Evolutionary conservation across 2,113 vertebrate genomes (phyloP).

Genomic region (Jaculus jaculus): DNA sequence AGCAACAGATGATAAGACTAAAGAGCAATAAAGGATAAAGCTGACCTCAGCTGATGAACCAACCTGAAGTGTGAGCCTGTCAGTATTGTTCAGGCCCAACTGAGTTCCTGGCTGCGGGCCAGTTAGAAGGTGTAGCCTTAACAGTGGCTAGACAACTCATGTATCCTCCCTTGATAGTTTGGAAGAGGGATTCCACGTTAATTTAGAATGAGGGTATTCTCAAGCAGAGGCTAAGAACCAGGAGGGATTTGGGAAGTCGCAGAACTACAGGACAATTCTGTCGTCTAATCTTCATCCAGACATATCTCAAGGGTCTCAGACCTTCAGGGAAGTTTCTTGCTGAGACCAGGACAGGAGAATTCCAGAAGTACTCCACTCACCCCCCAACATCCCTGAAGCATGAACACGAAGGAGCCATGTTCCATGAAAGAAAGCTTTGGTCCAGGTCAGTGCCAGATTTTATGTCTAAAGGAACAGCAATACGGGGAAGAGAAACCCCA

Average conservation of each 20-base stretch:
- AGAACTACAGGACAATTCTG: neutral
- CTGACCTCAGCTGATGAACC: neutral
- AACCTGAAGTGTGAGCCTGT: neutral
- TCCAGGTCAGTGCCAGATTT: neutral
- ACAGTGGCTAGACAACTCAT: neutral
- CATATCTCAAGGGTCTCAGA: neutral
- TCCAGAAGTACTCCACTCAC: neutral
- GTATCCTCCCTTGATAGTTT: neutral
- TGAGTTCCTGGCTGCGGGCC: neutral
- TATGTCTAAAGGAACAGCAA: neutral
- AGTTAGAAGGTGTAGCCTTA: neutral
- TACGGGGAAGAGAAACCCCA: neutral
- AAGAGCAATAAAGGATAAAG: neutral
- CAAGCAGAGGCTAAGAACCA: neutral
- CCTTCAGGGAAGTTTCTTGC: neutral
- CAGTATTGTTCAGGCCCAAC: neutral
- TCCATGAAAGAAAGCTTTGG: neutral
- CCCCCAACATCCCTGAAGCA: neutral
- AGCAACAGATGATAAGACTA: neutral
- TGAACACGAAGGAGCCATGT: neutral
- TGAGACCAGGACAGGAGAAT: neutral
- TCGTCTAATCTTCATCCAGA: neutral
- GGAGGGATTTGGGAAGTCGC: neutral
- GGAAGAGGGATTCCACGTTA: neutral
- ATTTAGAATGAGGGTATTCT: neutral